Conservation (phyloP, 2,888 invertebrate species). For the Andrena bucephala region DNA sequence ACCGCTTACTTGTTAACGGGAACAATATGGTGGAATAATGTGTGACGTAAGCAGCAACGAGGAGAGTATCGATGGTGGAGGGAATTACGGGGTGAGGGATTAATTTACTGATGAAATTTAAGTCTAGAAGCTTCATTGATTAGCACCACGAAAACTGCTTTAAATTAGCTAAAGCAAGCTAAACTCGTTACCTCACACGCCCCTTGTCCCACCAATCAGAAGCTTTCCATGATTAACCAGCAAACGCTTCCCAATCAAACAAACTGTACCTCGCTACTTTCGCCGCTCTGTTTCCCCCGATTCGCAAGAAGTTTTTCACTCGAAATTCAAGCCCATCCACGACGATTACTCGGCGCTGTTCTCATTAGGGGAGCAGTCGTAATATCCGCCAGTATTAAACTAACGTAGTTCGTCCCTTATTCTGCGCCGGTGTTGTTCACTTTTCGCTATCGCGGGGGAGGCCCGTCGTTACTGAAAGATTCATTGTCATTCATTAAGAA, state of each 20-base stretch:
- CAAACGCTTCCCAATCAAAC: neutral
- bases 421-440: constrained; percentile 4
- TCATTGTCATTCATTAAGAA: constrained; percentile 53
- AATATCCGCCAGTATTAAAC: constrained; percentile 23
- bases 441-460: constrained; percentile 9
- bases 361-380: constrained; percentile 22
- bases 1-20: constrained; percentile 15
- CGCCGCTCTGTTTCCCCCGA: neutral
- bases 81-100: constrained; percentile 3
- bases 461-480: constrained; percentile 38
- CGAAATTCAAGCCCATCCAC: constrained; percentile 4
- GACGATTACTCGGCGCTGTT: constrained; percentile 22
- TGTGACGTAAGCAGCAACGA: constrained; percentile 8
- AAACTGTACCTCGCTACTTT: neutral
- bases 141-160: no score
- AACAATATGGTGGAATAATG: constrained; percentile 3
- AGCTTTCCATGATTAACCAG: neutral
- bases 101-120: neutral
- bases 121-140: no score
- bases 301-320: neutral
- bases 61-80: neutral
- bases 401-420: constrained; percentile 26
- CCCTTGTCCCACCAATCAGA: no score
- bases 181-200: no score
- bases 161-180: no score